phyloP scores from a whole-genome alignment of 2,113 vertebrate species.

The Phalacrocorax pelagicus region DNA sequence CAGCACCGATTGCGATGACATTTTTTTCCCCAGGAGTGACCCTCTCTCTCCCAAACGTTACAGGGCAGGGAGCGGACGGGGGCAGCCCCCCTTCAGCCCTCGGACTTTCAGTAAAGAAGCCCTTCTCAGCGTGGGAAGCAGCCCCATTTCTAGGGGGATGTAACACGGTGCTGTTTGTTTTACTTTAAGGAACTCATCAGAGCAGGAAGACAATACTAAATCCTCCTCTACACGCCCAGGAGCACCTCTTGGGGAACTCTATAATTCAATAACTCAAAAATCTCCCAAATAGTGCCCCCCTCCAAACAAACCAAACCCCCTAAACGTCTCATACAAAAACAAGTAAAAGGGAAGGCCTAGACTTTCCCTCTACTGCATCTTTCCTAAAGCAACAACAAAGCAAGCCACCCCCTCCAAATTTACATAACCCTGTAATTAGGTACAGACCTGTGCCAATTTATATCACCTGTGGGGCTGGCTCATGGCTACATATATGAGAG shows the following conservation, averaged over 20 bases:
- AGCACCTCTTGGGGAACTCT: neutral
- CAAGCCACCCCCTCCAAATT: neutral
- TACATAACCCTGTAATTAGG: neutral
- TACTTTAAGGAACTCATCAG: neutral
- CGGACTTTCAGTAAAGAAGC: neutral
- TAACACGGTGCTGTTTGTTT: neutral
- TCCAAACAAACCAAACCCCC: rapidly evolving
- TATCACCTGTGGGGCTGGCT: neutral
- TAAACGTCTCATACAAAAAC: neutral
- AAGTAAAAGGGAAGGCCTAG: neutral
- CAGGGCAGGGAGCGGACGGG: rapidly evolving
- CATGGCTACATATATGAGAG: neutral
- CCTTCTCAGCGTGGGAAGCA: rapidly evolving
- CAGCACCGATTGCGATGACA: neutral
- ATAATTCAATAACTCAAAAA: neutral
- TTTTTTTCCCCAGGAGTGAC: neutral
- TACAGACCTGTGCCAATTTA: neutral
- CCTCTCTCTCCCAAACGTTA: neutral
- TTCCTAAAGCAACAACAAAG: neutral
- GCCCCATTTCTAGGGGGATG: neutral
- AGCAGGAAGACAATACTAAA: neutral
- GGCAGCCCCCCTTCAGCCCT: neutral
- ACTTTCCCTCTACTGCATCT: rapidly evolving
- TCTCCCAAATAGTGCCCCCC: rapidly evolving
- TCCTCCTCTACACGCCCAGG: neutral